Evolutionary conservation across 2,797 vertebrate species (phyloP).

Genomic region (Argentina silus): DNA sequence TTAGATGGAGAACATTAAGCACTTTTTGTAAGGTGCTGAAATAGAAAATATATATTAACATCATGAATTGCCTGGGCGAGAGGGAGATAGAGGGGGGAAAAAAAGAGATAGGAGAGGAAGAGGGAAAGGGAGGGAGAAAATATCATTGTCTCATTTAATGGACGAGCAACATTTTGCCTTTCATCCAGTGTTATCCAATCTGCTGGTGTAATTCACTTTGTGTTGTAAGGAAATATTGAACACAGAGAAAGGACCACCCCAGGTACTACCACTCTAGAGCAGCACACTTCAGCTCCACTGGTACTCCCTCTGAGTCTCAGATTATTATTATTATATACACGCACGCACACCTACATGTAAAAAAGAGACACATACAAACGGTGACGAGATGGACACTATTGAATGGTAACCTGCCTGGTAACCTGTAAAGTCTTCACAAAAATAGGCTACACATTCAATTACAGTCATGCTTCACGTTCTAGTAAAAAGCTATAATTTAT

Average conservation of each 20-base stretch:
- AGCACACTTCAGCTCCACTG: slow-evolving; percentile 10
- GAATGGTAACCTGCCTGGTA: too few species aligned
- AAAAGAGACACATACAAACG: too few species aligned
- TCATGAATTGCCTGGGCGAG: too few species aligned
- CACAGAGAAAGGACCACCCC: slow-evolving; percentile 28
- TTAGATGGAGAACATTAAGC: too few species aligned
- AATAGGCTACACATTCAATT: too few species aligned
- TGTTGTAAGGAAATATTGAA: slow-evolving; percentile 47
- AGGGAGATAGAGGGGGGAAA: not conserved
- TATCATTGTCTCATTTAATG: slow-evolving; percentile 41
- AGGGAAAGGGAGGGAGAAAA: slow-evolving; percentile 23
- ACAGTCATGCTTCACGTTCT: too few species aligned
- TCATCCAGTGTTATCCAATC: slow-evolving; percentile 40
- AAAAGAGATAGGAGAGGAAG: slow-evolving; percentile 22
- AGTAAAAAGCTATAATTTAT: too few species aligned
- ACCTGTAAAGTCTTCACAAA: too few species aligned
- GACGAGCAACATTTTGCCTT: slow-evolving; percentile 28
- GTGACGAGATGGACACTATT: too few species aligned
- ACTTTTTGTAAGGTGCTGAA: too few species aligned
- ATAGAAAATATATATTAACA: too few species aligned
- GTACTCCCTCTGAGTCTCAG: not conserved
- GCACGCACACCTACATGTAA: not conserved
- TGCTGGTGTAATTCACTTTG: slow-evolving; percentile 38
- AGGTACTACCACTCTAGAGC: slow-evolving; percentile 1
- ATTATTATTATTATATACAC: not conserved